phyloP scores from a whole-genome alignment of 1,140 invertebrate species.

The Lordiphosa mommai region DNA sequence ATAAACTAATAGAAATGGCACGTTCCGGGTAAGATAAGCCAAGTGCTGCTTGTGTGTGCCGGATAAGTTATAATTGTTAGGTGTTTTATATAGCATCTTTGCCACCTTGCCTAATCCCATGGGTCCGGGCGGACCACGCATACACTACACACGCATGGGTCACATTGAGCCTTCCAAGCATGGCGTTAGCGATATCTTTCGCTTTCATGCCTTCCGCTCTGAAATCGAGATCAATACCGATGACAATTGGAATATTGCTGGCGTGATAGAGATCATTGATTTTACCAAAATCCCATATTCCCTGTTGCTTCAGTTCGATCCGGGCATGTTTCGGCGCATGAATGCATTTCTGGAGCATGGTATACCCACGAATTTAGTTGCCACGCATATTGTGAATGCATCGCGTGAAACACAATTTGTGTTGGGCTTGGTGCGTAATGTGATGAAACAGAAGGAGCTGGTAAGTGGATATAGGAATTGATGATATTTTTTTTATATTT shows the following conservation, averaged over 20 bases:
- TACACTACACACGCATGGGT: constrained; percentile 81
- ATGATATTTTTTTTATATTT: background rate
- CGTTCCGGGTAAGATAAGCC: constrained; percentile 51
- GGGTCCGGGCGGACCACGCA: constrained; percentile 80
- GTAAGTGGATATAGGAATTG: constrained; percentile 24
- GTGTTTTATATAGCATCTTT: constrained; percentile 47
- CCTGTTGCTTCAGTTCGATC: constrained; percentile 80
- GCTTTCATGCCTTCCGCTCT: constrained; percentile 79
- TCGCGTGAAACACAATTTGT: constrained; percentile 78
- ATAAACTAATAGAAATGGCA: constrained; percentile 58
- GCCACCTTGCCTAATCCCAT: constrained; percentile 78
- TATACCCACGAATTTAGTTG: constrained; percentile 81
- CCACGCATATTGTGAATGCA: constrained; percentile 81
- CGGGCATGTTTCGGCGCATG: constrained; percentile 80
- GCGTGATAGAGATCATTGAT: constrained; percentile 81
- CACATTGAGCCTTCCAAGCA: constrained; percentile 80
- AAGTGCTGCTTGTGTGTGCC: background rate
- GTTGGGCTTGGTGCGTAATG: constrained; percentile 56
- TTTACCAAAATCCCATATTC: constrained; percentile 79
- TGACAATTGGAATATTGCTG: constrained; percentile 76
- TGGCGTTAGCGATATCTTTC: constrained; percentile 77
- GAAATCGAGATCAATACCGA: constrained; percentile 80
- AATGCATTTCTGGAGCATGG: constrained; percentile 80
- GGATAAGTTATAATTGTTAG: background rate
- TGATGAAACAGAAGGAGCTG: constrained; percentile 76